Base-by-base conservation (phyloP, 1,140 invertebrate species). In the Scaptodrosophila lebanonensis region DNA sequence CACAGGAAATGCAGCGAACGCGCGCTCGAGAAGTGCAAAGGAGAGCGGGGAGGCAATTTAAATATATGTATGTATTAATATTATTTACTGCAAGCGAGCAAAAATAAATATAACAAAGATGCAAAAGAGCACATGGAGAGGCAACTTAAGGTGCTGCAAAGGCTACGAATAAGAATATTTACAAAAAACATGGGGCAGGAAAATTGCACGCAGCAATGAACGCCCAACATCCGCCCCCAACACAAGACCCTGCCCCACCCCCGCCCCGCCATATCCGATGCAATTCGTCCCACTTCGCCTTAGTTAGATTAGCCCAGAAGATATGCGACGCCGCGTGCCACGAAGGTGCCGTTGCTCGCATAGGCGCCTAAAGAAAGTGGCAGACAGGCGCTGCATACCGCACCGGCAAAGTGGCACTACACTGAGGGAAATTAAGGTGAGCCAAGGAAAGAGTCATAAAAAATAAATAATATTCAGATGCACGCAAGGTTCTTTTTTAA, bases 51-150 rank as follows among this genome's bases (percentile, higher is more conserved):
- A 18, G 18, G 17, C 66, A 48, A 38, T 49, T 18, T 49, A 12
- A 11, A 73, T 77, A 79, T 77, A 79, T 79, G 79, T 77, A 79
- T 79, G 60, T 76, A 76, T 75, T 73, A 69, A 70, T 76, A 77
- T 77, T 79, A 77, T 77, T 77, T 79, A 73, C 73, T 50, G 60
- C 35, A 38, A 73, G 35, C 25, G 38, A 11, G 42, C 29, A 22
- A 30, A 49, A 39, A 32, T 25, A 66, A 40, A 69, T 53, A 65
- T 44, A 49, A 25, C 20, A 60, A 61, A 64, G 52, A 40, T 29
- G 22, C 45, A 38, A 43, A 36, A 45, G 22, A 43, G 38, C 17
- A 16, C 35, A 35, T 29, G 18, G 13, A 43, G 18, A 12, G 40
- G 33, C 6, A 44, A 25, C 25, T 36, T 36, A 17, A 53, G 42